A percentile compares a stretch with the other conserved stretches of the same genome.
These are phyloP conservation scores for Coptodon bakossiorum DNA, from an alignment of 2,113 vertebrate species.

Conservation along the genomic window DNA sequence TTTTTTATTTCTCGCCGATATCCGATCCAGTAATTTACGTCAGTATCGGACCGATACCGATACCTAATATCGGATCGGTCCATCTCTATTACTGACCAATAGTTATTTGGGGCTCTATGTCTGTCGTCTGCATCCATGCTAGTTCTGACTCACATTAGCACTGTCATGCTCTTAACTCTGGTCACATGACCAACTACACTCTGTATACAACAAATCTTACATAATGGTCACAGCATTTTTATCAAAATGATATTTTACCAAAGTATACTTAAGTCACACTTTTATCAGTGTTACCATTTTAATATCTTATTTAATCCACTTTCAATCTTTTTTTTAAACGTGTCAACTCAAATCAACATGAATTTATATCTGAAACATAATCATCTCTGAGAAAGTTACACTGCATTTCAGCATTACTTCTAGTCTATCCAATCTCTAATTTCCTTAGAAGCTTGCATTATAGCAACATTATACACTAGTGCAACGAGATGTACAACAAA, in stretches of 20 bases:
- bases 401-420: not conserved
- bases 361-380: not conserved
- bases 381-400: not conserved
- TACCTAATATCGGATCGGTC: no score
- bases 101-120: not conserved
- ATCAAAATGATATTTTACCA: accelerated
- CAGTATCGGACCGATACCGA: no score
- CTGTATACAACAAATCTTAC: not conserved
- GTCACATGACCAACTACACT: not conserved
- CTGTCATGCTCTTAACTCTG: not conserved
- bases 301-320: not conserved
- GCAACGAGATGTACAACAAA: not conserved
- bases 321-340: not conserved
- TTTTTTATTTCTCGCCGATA: no score
- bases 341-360: not conserved
- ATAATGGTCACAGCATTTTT: not conserved
- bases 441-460: not conserved
- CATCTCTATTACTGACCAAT: not conserved
- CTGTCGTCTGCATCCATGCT: not conserved
- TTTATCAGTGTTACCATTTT: not conserved
- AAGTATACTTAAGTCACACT: not conserved
- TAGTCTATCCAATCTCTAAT: not conserved
- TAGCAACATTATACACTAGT: not conserved
- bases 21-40: no score
- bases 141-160: not conserved